Conservation (phyloP, 2,113 vertebrate genomes). For the Glareola pratincola region DNA sequence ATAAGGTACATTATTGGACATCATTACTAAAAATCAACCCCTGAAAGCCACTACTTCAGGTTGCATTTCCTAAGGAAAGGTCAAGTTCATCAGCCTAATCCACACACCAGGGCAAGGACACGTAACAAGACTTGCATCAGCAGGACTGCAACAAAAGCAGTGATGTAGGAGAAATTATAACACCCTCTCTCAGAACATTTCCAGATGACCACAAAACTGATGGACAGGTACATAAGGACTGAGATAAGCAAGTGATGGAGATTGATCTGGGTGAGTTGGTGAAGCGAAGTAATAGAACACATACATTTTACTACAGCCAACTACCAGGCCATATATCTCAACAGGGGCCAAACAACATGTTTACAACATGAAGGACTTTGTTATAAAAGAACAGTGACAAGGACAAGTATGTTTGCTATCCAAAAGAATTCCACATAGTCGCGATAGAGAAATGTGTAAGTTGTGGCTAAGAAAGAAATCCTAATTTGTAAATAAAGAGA, state of each 20-base stretch:
- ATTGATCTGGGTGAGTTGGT: background rate
- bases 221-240: background rate
- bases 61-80: conserved; percentile 22
- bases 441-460: background rate
- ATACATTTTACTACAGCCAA: background rate
- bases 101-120: background rate
- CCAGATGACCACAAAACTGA: background rate
- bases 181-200: background rate
- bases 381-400: background rate
- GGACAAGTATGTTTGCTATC: background rate
- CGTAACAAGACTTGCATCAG: background rate
- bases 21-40: background rate
- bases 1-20: background rate
- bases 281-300: background rate
- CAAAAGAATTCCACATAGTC: background rate
- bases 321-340: background rate
- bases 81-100: conserved; percentile 13
- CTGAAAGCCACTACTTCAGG: conserved; percentile 37
- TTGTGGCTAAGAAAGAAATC: background rate
- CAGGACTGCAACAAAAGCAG: background rate
- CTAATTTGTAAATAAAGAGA: background rate
- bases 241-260: background rate
- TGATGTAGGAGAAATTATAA: background rate
- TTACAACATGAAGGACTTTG: background rate
- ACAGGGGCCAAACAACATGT: background rate